These are phyloP conservation scores for Nasua narica DNA, from an alignment of 2,797 vertebrate genomes.

Conservation along the genomic window DNA sequence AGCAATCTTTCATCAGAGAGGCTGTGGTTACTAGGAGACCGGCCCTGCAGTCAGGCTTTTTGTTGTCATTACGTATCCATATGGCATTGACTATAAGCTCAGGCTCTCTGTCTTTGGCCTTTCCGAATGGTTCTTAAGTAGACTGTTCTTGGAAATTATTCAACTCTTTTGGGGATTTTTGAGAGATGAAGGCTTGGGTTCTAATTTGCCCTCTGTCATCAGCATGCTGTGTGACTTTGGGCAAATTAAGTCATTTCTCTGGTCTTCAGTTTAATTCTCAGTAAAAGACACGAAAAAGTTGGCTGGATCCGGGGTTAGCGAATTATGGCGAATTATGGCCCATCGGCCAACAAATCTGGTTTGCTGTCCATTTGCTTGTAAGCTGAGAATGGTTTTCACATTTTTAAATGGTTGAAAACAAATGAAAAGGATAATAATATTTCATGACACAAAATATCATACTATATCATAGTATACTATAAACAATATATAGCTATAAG, in stretches of 20 bases:
- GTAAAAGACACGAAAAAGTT: neutral
- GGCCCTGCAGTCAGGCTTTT: neutral
- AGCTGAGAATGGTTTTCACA: neutral
- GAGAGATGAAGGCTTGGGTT: neutral
- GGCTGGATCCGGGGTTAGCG: neutral
- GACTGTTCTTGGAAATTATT: neutral
- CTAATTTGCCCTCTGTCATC: neutral
- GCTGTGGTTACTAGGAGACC: slow-evolving; percentile 66
- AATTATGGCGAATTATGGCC: too few species aligned
- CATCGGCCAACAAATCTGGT: neutral
- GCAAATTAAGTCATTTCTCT: slow-evolving; percentile 15
- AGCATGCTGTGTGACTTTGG: neutral
- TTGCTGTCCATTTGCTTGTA: neutral
- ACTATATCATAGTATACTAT: neutral
- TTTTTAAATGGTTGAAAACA: slow-evolving; percentile 7
- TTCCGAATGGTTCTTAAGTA: neutral
- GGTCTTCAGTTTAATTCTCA: neutral
- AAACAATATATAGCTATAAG: neutral
- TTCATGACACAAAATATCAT: neutral
- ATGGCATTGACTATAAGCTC: neutral
- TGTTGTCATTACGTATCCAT: neutral
- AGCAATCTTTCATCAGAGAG: slow-evolving; percentile 55
- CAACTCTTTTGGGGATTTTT: neutral
- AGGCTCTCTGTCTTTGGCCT: neutral
- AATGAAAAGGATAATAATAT: neutral